Conservation (phyloP, 2,888 invertebrate species). For the Coelopa pilipes region DNA sequence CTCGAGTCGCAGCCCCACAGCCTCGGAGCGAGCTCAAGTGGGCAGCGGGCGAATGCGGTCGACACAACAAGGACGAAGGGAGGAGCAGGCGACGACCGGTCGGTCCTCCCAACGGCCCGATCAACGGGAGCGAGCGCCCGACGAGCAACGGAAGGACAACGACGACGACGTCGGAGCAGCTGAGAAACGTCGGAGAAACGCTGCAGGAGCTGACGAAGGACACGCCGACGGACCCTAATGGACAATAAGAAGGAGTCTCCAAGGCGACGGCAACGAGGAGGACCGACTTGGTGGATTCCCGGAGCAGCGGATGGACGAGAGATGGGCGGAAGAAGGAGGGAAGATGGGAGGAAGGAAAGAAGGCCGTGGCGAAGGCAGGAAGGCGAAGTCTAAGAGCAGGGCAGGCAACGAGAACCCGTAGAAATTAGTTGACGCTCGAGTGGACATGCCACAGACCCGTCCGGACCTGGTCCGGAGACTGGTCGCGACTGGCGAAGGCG, state of each 20-base stretch:
- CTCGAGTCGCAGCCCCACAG: no score
- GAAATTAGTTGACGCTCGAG: slow-evolving; percentile 32
- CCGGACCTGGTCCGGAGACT: not conserved
- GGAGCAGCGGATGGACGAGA: not conserved
- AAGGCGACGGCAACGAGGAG: not conserved
- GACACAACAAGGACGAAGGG: no score
- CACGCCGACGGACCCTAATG: not conserved
- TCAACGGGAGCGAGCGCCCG: no score
- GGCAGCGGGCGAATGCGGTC: no score
- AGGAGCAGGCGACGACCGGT: no score
- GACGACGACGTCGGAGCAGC: no score
- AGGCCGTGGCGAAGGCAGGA: not conserved
- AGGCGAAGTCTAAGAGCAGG: not conserved
- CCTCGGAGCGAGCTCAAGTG: no score
- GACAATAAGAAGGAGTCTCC: not conserved
- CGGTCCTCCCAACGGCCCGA: no score
- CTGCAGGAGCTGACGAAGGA: no score
- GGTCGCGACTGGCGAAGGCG: not conserved
- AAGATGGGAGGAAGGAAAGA: not conserved
- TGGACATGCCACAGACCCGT: slow-evolving; percentile 13
- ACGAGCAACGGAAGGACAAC: not conserved
- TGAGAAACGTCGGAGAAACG: no score
- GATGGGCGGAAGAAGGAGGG: not conserved
- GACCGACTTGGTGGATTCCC: not conserved
- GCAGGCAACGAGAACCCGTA: not conserved